A percentile compares a stretch with the other conserved stretches of the same genome.
phyloP scores from a whole-genome alignment of 2,888 invertebrate genomes.

The Cinara cedri region DNA sequence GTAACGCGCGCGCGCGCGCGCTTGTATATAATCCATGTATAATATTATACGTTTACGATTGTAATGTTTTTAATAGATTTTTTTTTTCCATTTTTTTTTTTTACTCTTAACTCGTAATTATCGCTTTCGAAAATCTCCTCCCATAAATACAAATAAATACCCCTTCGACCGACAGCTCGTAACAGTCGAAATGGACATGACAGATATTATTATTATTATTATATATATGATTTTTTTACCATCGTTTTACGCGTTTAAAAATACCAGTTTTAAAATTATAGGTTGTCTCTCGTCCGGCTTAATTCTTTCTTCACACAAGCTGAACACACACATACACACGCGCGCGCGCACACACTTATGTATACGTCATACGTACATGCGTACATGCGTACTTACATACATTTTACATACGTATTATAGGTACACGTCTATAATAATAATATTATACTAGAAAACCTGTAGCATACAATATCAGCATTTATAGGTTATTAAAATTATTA shows the following conservation, averaged over 20 bases:
- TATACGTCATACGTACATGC: too few species aligned
- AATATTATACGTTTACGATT: constrained; percentile 13
- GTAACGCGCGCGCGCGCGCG: background rate
- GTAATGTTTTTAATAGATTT: constrained; percentile 50
- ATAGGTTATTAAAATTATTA: constrained; percentile 5
- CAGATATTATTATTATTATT: constrained; percentile 43
- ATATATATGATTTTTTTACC: background rate
- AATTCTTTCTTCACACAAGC: constrained; percentile 50
- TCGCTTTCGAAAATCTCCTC: constrained; percentile 54
- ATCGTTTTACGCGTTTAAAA: constrained; percentile 53
- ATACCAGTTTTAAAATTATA: constrained; percentile 54
- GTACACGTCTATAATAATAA: too few species aligned
- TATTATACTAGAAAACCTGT: too few species aligned
- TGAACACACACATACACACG: too few species aligned
- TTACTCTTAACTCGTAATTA: constrained; percentile 44
- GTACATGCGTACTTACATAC: too few species aligned
- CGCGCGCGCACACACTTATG: constrained; percentile 2
- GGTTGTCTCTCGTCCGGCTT: constrained; percentile 45
- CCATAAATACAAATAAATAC: constrained; percentile 54
- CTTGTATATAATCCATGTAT: background rate
- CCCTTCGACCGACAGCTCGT: constrained; percentile 50
- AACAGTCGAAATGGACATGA: constrained; percentile 54
- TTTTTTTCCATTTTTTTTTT: constrained; percentile 38
- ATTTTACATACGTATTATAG: too few species aligned
- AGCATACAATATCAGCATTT: too few species aligned